These are phyloP conservation scores for Anagrus nilaparvatae DNA, from an alignment of 1,140 invertebrate genomes.

Conservation along the genomic window DNA sequence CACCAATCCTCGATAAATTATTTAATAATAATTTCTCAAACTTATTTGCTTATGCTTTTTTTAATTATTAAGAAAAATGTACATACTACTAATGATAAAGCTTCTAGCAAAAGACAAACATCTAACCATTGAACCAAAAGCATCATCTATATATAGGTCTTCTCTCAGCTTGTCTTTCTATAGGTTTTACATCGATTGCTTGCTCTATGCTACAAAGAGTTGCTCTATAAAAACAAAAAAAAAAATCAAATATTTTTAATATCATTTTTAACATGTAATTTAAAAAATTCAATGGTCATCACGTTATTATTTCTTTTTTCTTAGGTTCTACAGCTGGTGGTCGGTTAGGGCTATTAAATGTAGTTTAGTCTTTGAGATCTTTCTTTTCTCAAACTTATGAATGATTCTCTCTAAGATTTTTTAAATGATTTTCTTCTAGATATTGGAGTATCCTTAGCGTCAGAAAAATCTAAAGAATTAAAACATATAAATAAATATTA, in stretches of 20 bases:
- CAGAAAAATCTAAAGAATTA: slow-evolving; percentile 61
- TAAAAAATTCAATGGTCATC: neutral
- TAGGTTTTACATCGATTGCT: slow-evolving; percentile 65
- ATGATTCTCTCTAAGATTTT: slow-evolving; percentile 91
- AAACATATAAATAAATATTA: neutral
- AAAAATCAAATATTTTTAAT: neutral
- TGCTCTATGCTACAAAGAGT: slow-evolving; percentile 36
- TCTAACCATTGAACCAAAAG: slow-evolving; percentile 86
- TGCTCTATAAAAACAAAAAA: slow-evolving; percentile 19
- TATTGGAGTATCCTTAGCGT: slow-evolving; percentile 86
- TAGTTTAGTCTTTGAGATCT: slow-evolving; percentile 61
- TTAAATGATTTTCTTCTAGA: slow-evolving; percentile 93
- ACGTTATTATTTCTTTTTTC: slow-evolving; percentile 40
- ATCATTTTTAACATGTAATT: neutral
- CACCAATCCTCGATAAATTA: too few relatives aligned
- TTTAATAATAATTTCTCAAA: neutral
- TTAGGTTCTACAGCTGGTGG: slow-evolving; percentile 25
- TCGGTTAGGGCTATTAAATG: slow-evolving; percentile 38
- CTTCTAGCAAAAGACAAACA: slow-evolving; percentile 89
- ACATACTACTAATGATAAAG: slow-evolving; percentile 81
- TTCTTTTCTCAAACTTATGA: slow-evolving; percentile 80
- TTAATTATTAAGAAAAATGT: slow-evolving; percentile 5
- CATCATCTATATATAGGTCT: slow-evolving; percentile 78
- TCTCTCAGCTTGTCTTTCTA: slow-evolving; percentile 89
- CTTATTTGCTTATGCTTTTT: neutral